These are phyloP conservation scores for Tragelaphus imberbis DNA, from an alignment of 2,113 vertebrate species.

Conservation along the genomic window DNA sequence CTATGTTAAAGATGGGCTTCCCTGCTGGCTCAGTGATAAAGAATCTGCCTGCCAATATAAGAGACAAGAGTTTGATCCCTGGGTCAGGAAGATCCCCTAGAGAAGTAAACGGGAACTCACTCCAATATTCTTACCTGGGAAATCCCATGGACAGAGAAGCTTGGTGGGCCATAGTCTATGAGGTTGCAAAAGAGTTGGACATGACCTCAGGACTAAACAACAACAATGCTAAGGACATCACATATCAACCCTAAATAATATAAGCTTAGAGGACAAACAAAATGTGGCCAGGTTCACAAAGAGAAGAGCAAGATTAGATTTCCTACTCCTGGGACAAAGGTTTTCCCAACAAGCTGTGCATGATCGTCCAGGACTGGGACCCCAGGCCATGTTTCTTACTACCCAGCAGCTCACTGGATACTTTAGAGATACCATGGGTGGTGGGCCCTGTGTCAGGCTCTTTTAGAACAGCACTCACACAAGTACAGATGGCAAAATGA, in stretches of 20 bases:
- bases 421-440: not conserved
- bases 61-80: not conserved
- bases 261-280: not conserved
- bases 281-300: not conserved
- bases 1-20: not conserved
- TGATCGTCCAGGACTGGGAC: fast-evolving
- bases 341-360: not conserved
- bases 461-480: not conserved
- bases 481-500: not conserved
- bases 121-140: not conserved
- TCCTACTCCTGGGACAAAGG: not conserved
- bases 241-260: not conserved
- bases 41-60: not conserved
- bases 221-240: not conserved
- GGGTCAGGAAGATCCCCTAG: not conserved
- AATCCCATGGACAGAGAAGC: not conserved
- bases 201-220: not conserved
- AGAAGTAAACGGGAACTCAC: not conserved
- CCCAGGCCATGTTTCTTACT: not conserved
- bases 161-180: not conserved
- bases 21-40: not conserved
- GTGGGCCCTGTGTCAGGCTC: fast-evolving
- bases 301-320: not conserved
- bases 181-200: not conserved
- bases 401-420: not conserved